Evolutionary conservation across 2,113 vertebrate species (phyloP).

Genomic region (Calyptomena viridis): DNA sequence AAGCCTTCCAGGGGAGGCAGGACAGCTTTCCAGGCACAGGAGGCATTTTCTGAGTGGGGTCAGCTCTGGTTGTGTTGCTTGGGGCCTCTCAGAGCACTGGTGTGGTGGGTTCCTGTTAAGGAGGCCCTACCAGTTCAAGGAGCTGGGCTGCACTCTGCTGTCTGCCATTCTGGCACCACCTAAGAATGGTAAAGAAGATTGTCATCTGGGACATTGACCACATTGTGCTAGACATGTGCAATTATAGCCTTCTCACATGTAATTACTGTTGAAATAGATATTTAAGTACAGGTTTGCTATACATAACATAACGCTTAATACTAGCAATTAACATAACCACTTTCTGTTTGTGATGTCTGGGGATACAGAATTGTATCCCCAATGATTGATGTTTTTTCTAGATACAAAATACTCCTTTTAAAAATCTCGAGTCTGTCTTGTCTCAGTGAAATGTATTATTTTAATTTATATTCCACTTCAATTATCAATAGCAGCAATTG

Average conservation of each 20-base stretch:
- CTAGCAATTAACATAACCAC: not conserved
- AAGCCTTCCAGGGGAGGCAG: not conserved
- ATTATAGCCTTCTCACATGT: not conserved
- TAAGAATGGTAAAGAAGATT: not conserved
- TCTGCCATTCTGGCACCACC: not conserved
- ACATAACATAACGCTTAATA: not conserved
- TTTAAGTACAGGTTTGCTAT: conserved; percentile 21
- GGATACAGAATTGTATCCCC: not conserved
- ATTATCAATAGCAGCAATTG: not conserved
- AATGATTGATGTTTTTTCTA: not conserved
- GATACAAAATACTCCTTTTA: not conserved
- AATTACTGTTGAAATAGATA: conserved; percentile 37
- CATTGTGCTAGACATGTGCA: not conserved
- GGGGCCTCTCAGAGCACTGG: rapidly evolving
- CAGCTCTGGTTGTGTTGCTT: rapidly evolving
- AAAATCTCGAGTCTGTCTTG: not conserved
- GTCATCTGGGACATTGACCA: not conserved
- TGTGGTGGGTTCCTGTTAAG: rapidly evolving
- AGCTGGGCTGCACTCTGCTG: not conserved
- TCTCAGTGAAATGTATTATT: not conserved
- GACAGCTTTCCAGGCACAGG: not conserved
- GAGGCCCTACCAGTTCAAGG: not conserved
- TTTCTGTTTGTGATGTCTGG: not conserved
- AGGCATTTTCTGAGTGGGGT: not conserved
- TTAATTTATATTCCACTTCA: not conserved